Percentiles rank a stretch among this genome's conserved stretches.
phyloP scores from a whole-genome alignment of 2,113 vertebrate genomes.

The Salvelinus alpinus region DNA sequence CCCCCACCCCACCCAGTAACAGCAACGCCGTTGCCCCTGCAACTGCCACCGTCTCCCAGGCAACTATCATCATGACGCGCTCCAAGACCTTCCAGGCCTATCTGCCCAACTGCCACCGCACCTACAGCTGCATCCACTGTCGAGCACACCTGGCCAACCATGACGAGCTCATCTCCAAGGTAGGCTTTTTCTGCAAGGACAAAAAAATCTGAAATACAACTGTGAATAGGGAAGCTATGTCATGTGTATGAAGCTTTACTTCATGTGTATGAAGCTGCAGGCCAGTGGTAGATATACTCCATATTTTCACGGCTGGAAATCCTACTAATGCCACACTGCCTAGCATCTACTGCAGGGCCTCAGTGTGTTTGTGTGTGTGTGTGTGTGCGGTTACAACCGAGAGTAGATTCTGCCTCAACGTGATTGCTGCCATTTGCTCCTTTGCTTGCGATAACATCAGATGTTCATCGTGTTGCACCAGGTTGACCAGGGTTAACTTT shows the following conservation, averaged over 20 bases:
- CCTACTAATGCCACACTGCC: too few relatives aligned
- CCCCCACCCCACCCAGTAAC: slow-evolving; percentile 75
- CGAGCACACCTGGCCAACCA: slow-evolving; percentile 88
- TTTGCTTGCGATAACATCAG: neutral
- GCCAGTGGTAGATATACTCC: too few relatives aligned
- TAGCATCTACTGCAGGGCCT: neutral
- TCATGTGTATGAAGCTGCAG: too few relatives aligned
- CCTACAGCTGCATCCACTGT: slow-evolving; percentile 92
- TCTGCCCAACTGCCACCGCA: slow-evolving; percentile 86
- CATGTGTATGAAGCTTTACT: too few relatives aligned
- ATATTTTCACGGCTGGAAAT: neutral
- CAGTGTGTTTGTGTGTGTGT: neutral
- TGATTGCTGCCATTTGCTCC: too few relatives aligned
- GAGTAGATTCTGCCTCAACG: too few relatives aligned
- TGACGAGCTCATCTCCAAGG: slow-evolving; percentile 91
- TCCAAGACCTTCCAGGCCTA: slow-evolving; percentile 93
- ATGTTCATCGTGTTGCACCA: neutral
- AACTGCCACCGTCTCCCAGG: slow-evolving; percentile 73
- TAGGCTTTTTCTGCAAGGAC: slow-evolving; percentile 32
- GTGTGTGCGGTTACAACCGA: neutral
- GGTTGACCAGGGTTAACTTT: neutral
- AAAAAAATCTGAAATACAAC: neutral
- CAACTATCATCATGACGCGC: slow-evolving; percentile 87
- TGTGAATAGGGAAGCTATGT: too few relatives aligned
- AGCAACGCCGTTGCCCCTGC: slow-evolving; percentile 53